Conservation (phyloP, 2,113 vertebrate species). For the Cnemophilus loriae region DNA sequence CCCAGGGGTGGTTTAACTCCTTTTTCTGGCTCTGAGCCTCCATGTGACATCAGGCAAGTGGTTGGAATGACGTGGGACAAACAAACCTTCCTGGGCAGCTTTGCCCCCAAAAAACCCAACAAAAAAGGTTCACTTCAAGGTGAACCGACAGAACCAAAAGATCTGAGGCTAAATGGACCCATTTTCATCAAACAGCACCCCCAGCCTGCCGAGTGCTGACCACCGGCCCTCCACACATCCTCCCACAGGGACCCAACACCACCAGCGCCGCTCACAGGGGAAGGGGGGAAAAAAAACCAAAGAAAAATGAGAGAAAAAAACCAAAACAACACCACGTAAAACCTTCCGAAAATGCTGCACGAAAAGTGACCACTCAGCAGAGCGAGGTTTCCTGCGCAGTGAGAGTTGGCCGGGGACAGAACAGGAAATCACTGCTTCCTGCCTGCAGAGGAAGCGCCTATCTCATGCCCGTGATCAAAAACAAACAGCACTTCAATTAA, state of each 20-base stretch:
- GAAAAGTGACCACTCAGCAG: constrained; percentile 59
- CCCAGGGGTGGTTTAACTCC: background rate
- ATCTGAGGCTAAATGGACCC: background rate
- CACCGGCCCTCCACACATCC: background rate
- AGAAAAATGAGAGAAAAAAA: background rate
- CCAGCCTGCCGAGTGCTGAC: rapidly evolving
- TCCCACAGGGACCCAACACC: background rate
- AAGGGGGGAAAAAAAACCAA: rapidly evolving
- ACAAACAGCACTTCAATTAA: constrained; percentile 59
- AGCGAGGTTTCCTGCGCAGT: constrained; percentile 53
- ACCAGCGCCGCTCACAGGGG: background rate
- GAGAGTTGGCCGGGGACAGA: constrained; percentile 38
- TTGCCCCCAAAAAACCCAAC: rapidly evolving
- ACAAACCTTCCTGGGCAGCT: rapidly evolving
- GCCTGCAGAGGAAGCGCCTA: constrained; percentile 53
- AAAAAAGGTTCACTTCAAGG: too few relatives aligned
- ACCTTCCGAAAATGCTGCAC: background rate
- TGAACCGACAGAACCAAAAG: background rate
- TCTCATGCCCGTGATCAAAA: constrained; percentile 52
- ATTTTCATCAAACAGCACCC: background rate
- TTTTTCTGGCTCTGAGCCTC: background rate
- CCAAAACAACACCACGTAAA: background rate
- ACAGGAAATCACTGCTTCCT: constrained; percentile 69
- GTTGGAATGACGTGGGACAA: background rate
- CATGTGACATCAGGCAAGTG: rapidly evolving